These are phyloP conservation scores for Blennius ocellaris DNA, from an alignment of 2,113 vertebrate species.

Conservation along the genomic window DNA sequence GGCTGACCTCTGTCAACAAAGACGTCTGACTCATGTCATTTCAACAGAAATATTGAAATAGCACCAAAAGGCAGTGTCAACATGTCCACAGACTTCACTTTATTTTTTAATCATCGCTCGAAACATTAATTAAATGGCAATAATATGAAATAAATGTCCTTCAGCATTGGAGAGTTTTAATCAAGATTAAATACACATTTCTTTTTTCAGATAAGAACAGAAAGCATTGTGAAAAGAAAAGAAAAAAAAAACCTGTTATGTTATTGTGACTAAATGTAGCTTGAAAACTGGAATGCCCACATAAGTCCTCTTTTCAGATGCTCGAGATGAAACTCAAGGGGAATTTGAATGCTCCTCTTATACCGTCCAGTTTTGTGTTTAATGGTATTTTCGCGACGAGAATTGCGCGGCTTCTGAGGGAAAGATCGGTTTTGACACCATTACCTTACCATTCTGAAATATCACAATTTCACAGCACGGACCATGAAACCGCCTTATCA, in stretches of 20 bases:
- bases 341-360: constrained; percentile 9
- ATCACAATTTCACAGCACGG: constrained; percentile 42
- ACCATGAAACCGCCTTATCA: constrained; percentile 46
- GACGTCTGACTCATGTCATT: too few species aligned
- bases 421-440: constrained; percentile 35
- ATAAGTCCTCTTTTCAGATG: neutral
- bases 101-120: too few species aligned
- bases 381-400: neutral
- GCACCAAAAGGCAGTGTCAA: too few species aligned
- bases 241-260: neutral
- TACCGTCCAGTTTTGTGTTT: constrained; percentile 30
- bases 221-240: neutral
- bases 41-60: too few species aligned
- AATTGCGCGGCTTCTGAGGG: constrained; percentile 13
- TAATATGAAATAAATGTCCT: too few species aligned
- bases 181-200: too few species aligned
- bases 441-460: constrained; percentile 50
- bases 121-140: too few species aligned
- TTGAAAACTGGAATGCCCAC: neutral
- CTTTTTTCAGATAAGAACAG: neutral
- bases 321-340: constrained; percentile 19
- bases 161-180: too few species aligned
- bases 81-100: too few species aligned
- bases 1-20: too few species aligned
- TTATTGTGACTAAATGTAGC: neutral